Evolutionary conservation across 2,113 vertebrate species (phyloP).

Genomic region (Prolemur simus): DNA sequence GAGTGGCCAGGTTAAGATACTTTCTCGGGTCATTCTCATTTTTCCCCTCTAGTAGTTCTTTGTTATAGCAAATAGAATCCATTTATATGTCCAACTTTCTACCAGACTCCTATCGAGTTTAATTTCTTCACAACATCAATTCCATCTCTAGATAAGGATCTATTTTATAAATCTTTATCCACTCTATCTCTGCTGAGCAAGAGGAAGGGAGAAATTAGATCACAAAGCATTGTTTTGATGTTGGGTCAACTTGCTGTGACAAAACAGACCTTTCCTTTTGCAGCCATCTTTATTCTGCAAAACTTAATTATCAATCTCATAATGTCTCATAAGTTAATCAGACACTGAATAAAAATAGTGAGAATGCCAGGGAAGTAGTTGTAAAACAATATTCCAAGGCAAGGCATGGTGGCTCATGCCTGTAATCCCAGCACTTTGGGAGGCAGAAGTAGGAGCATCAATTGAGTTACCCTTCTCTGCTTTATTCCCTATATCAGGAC

Average conservation of each 20-base stretch:
- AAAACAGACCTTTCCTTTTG: not conserved
- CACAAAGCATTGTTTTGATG: not conserved
- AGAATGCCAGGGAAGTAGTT: not conserved
- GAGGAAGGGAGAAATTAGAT: not conserved
- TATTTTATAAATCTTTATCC: slow-evolving; percentile 8
- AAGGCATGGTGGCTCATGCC: too few species aligned
- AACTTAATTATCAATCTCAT: slow-evolving; percentile 12
- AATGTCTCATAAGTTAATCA: slow-evolving; percentile 7
- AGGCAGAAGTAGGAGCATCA: too few species aligned
- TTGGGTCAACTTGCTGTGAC: not conserved
- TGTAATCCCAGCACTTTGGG: too few species aligned
- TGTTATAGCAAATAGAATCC: slow-evolving; percentile 17
- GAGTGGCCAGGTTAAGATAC: not conserved
- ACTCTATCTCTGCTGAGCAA: not conserved
- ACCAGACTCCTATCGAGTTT: not conserved
- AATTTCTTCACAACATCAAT: not conserved
- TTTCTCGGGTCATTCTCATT: not conserved
- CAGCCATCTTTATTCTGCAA: not conserved
- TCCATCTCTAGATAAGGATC: not conserved
- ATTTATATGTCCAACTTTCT: not conserved
- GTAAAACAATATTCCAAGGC: not conserved
- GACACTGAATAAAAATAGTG: not conserved
- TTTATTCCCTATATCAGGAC: not conserved
- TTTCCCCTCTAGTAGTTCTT: not conserved
- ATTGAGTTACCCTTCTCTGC: not conserved